These are phyloP conservation scores for Scophthalmus maximus DNA, from an alignment of 2,113 vertebrate genomes.

Conservation along the genomic window DNA sequence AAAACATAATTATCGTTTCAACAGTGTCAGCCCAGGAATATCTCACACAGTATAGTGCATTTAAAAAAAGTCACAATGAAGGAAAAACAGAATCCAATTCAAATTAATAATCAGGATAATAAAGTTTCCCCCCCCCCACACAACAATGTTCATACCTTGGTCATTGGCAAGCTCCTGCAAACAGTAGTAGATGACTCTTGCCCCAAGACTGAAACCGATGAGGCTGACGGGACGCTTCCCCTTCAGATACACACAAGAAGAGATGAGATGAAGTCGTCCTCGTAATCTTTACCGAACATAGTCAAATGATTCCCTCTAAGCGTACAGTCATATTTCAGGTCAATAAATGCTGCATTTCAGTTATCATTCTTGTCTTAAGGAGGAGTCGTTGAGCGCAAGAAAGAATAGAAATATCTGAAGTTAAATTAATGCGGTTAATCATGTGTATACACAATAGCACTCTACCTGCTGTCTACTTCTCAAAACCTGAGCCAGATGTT, in stretches of 20 bases:
- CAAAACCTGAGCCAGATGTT: slow-evolving; percentile 93
- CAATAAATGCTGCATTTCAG: not conserved
- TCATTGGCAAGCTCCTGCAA: slow-evolving; percentile 95
- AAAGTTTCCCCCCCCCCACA: no score
- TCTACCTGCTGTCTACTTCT: slow-evolving; percentile 91
- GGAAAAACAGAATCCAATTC: no score
- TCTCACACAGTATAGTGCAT: no score
- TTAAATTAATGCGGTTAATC: no score
- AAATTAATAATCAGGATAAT: no score
- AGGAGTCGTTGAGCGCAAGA: no score
- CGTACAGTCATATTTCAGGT: not conserved
- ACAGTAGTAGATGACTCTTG: slow-evolving; percentile 98
- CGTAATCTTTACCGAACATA: not conserved
- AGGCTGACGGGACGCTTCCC: slow-evolving; percentile 93
- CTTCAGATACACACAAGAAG: slow-evolving; percentile 72
- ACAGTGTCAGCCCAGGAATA: no score
- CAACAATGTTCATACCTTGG: slow-evolving; percentile 81
- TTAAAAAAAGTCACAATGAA: no score
- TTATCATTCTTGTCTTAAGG: no score
- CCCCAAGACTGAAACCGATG: slow-evolving; percentile 96
- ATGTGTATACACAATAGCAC: not conserved
- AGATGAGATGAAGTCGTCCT: slow-evolving; percentile 1
- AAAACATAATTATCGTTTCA: not conserved
- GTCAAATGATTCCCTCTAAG: not conserved
- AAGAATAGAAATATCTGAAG: no score